Percentiles rank a stretch among this genome's conserved stretches.
These are phyloP conservation scores for Acanthosepion lycidas DNA, from an alignment of 2,888 invertebrate species.

Conservation along the genomic window DNA sequence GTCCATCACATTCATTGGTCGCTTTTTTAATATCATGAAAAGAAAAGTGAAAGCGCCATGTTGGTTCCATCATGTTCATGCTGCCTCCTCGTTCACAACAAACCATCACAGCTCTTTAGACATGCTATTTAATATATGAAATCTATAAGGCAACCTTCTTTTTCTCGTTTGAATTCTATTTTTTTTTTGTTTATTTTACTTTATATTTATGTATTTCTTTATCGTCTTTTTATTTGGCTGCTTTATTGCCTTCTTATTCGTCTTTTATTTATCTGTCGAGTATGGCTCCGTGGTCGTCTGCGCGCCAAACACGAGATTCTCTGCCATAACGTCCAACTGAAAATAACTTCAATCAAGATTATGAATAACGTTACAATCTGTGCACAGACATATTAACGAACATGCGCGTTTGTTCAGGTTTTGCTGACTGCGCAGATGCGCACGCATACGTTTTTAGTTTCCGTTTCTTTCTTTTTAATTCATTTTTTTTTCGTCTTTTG, in stretches of 20 bases:
- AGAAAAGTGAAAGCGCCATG: background rate
- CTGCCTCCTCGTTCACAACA: background rate
- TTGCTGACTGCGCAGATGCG: background rate
- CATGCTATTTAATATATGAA: slow-evolving; percentile 5
- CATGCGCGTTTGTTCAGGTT: background rate
- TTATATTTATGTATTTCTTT: background rate
- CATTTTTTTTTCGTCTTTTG: background rate
- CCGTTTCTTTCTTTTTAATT: background rate
- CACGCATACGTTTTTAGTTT: background rate
- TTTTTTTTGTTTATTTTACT: background rate
- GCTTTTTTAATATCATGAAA: background rate
- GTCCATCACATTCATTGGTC: background rate
- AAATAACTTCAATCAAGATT: background rate
- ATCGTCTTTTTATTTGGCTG: background rate
- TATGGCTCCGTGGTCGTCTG: background rate
- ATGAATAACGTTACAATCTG: background rate
- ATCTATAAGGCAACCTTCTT: background rate
- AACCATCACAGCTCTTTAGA: background rate
- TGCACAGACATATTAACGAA: background rate
- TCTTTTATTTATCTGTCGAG: too few relatives aligned
- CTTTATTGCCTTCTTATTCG: background rate
- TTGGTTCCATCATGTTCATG: background rate
- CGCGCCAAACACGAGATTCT: background rate
- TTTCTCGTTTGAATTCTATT: background rate
- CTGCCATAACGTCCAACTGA: background rate